Evolutionary conservation across 2,113 vertebrate species (phyloP), one percentile per base, ranked within the genome.

Genomic region (Oenanthe oenanthe): DNA sequence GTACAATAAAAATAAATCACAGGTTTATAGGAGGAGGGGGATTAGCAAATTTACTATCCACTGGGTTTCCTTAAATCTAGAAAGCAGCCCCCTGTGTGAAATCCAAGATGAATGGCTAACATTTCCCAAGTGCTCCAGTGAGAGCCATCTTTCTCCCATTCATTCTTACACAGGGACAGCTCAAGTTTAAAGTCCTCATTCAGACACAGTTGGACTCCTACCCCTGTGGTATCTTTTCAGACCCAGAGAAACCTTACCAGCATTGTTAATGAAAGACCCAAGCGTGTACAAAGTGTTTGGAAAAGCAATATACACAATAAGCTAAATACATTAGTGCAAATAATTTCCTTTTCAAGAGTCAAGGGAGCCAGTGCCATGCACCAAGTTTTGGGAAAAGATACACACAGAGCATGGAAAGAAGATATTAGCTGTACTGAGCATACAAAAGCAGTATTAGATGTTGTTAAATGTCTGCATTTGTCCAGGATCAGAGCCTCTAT

Each of bases 101-200:
- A 96, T 58, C 10, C 45, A 96, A 95, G 91, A 95, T 48, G 88
- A 97, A 96, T 86, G 76, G 71, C 50, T 84, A 89, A 85, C 47
- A 81, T 96, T 93, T 85, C 94, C 82, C 61, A 73, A 94, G 94
- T 82, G 66, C 72, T 95, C 85, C 94, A 10, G 83, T 6, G 95
- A 94, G 85, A 92, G 79, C 63, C 92, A 66, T 88, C 91, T 96
- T 94, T 94, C 63, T 91, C 73, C 86, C 70, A 74, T 70, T 97
- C 91, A 95, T 83, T 89, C 94, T 58, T 74, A 24, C 84, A 75
- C 76, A 71, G 89, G 45, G 91, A 95, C 53, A 92, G 81, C 73
- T 97, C 89, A 87, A 79, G 77, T 89, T 93, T 93, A 78, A 92
- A 93, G 62, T 75, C 92, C 53, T 89, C 68, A 38, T 93, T 89